These are phyloP conservation scores for Pelodytes ibericus DNA, from an alignment of 2,797 vertebrate species.

Conservation along the genomic window DNA sequence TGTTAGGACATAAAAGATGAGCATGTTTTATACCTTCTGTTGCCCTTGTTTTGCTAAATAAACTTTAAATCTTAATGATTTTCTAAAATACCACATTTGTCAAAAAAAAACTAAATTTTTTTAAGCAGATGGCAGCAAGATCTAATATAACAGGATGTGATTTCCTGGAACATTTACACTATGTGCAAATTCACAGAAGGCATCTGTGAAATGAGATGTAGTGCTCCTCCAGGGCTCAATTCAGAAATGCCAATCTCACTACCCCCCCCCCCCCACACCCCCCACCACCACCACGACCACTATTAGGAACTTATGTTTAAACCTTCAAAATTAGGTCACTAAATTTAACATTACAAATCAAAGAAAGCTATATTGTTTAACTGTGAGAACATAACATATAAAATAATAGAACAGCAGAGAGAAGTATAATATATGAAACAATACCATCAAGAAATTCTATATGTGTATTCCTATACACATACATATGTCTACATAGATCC, in stretches of 20 bases:
- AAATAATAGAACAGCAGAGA: too few relatives aligned
- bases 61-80: slow-evolving; percentile 48
- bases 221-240: slow-evolving; percentile 40
- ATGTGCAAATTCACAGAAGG: slow-evolving; percentile 49
- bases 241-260: slow-evolving; percentile 39
- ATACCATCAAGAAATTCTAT: too few relatives aligned
- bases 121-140: slow-evolving; percentile 50
- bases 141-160: slow-evolving; percentile 50
- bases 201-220: slow-evolving; percentile 49
- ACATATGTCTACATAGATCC: too few relatives aligned
- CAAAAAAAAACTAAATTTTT: slow-evolving; percentile 27
- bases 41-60: slow-evolving; percentile 50
- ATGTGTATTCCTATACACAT: too few relatives aligned
- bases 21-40: slow-evolving; percentile 49
- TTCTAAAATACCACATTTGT: slow-evolving; percentile 50
- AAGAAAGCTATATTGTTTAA: background rate
- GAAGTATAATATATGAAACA: too few relatives aligned
- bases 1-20: slow-evolving; percentile 47
- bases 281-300: too few relatives aligned
- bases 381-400: too few relatives aligned
- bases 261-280: slow-evolving; percentile 35
- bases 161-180: slow-evolving; percentile 55
- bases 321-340: slow-evolving; percentile 33
- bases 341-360: slow-evolving; percentile 18
- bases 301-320: slow-evolving; percentile 25